A percentile compares a stretch with the other conserved stretches of the same genome.
These are phyloP conservation scores for Pangasius krempfi DNA, from an alignment of 2,797 vertebrate genomes.

Conservation along the genomic window DNA sequence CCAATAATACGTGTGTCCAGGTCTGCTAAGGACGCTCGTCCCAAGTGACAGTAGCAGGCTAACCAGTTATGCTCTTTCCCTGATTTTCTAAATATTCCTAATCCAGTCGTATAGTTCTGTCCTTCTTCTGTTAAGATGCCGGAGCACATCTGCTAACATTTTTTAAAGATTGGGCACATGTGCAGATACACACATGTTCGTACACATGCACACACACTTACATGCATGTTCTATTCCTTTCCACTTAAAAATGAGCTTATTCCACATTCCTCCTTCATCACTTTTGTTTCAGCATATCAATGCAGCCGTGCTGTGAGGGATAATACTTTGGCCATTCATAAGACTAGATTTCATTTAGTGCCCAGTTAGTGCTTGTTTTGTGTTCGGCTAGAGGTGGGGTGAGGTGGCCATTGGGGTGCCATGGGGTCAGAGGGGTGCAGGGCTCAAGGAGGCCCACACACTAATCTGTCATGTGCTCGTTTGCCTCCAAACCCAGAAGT, in stretches of 20 bases:
- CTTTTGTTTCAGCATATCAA: conserved; percentile 7
- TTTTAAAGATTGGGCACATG: conserved; percentile 74
- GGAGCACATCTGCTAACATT: conserved; percentile 92
- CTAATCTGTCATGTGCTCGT: conserved; percentile 88
- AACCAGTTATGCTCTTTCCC: conserved; percentile 69
- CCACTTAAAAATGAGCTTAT: not conserved
- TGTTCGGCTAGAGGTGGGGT: conserved; percentile 54
- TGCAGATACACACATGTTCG: not conserved
- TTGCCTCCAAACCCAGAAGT: conserved; percentile 81
- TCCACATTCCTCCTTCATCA: not conserved
- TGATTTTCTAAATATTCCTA: conserved; percentile 71
- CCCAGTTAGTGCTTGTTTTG: conserved; percentile 47
- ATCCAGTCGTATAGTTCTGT: conserved; percentile 77
- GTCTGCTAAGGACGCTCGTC: conserved; percentile 78
- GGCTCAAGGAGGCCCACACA: conserved; percentile 80
- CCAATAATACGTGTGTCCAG: conserved; percentile 68
- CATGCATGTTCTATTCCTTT: not conserved
- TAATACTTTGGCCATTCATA: conserved; percentile 39
- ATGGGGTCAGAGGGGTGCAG: conserved; percentile 83
- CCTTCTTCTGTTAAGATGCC: conserved; percentile 68
- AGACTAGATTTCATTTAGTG: conserved; percentile 51
- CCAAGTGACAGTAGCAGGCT: conserved; percentile 73
- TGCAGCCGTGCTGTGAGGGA: conserved; percentile 9
- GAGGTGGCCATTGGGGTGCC: conserved; percentile 67
- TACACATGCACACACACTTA: not conserved